Base-by-base conservation (phyloP, 2,888 invertebrate species). In the Villa cingulata region DNA sequence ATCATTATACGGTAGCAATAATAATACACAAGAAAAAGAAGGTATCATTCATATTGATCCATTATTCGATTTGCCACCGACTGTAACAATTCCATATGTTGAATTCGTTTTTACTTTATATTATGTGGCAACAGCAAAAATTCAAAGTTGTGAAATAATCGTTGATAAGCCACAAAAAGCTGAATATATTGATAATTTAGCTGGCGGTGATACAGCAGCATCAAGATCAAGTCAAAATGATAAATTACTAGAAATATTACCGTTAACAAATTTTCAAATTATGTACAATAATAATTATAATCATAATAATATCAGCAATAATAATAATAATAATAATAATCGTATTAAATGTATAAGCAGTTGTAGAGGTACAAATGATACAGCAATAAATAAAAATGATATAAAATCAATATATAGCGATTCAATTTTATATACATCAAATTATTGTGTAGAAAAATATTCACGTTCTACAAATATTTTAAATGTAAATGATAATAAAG, bases 101-200 rank as follows among this genome's bases (percentile, higher is more conserved):
- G 63, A 65, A 19, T 65, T 52, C 44, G 51, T 54, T 0, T 62
- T 65, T 18, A 54, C 53, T 14, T 58, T 50, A 52, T 60, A 42
- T 49, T 65, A 18, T 51, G 55, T 48, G 54, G 56, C 19, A 38
- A 53, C 16, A 50, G 54, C 57, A 39, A 49, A 50, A 41, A 32
- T 50, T n/a, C 36, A 48, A 32, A 52, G 43, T 40, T 46, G 46
- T 41, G 51, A 51, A 43, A 41, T 53, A n/a, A 36, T 44, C 15
- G 41, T 39, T 6, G 44, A 45, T 38, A 45, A 48, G 37, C 41
- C 41, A n/a, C 48, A 50, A 29, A n/a, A 29, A 4, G 46, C 41
- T 5, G 48, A 50, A 41, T 49, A 43, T 14, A 41, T 54, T 20
- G 56, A 57, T 17, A 52, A 49, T 39, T 37, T 50, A 41, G 55